Percentiles rank a stretch among this genome's conserved stretches.
Conservation (phyloP, 1,140 invertebrate genomes). For the Drepana arcuata region DNA sequence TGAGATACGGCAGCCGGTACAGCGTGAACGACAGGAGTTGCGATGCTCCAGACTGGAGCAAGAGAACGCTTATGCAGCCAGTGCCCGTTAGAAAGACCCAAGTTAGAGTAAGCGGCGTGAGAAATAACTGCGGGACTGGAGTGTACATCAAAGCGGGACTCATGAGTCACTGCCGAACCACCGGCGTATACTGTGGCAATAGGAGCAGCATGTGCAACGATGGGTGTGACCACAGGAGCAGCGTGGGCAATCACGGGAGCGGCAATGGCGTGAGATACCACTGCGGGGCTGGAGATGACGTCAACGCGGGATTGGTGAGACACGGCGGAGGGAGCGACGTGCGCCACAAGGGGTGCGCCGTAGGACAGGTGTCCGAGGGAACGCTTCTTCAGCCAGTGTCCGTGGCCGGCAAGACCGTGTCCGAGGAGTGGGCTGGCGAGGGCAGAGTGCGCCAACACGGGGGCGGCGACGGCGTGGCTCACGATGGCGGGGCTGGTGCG, state of each 20-base stretch:
- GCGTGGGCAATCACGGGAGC: slow-evolving; percentile 38
- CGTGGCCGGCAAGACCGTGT: slow-evolving; percentile 28
- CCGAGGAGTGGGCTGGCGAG: slow-evolving; percentile 13
- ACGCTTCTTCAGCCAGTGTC: slow-evolving; percentile 42
- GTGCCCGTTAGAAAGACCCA: slow-evolving; percentile 27
- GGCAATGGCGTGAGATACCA: slow-evolving; percentile 36
- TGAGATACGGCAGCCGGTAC: slow-evolving; percentile 46
- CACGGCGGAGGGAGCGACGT: slow-evolving; percentile 34
- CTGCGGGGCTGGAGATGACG: slow-evolving; percentile 47
- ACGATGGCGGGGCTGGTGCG: slow-evolving; percentile 21
- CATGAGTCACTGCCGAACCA: slow-evolving; percentile 43
- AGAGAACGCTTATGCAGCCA: slow-evolving; percentile 43
- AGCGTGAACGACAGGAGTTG: slow-evolving; percentile 23
- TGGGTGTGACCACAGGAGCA: slow-evolving; percentile 23
- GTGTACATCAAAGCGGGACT: slow-evolving; percentile 40
- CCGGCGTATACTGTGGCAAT: slow-evolving; percentile 6
- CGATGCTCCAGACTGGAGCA: slow-evolving; percentile 27
- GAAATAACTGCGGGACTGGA: too few species aligned
- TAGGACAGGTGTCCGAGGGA: slow-evolving; percentile 35
- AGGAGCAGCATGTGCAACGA: slow-evolving; percentile 22
- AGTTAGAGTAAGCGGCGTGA: slow-evolving; percentile 4
- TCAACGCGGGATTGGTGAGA: slow-evolving; percentile 59
- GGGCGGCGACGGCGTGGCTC: slow-evolving; percentile 12
- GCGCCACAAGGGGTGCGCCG: slow-evolving; percentile 24
- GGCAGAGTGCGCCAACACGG: slow-evolving; percentile 19